Base-by-base conservation (phyloP, 2,797 vertebrate species). In the Pseudochirops cupreus region DNA sequence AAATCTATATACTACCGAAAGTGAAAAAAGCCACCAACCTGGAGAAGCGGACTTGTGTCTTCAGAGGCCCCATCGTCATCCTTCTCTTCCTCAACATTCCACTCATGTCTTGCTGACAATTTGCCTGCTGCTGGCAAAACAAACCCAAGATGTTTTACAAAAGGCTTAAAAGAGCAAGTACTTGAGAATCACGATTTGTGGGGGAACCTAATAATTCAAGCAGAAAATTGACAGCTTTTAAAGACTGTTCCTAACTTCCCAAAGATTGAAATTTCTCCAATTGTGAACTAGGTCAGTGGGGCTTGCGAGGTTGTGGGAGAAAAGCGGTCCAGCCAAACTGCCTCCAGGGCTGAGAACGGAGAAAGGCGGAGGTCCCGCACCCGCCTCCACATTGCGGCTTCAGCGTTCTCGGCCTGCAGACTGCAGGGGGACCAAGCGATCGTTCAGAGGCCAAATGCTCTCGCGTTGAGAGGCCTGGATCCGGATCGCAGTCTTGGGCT, bases 11-110 rank as follows among this genome's bases (percentile, higher is more conserved):
- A 31, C n/a, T 92, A 94, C 54, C 52, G 6, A 97, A 82, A 96
- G 87, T 28, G 97, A 96, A 55, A 9, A 57, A 95, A 0, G 13
- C n/a, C 59, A 98, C 98, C 74, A 92, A 99, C 99, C 99, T 99
- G 99, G 31, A 99, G 99, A 92, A 99, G 99, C 0, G 98, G 97
- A 82, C 99, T 99, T 0, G 98, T 53, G 67, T 97, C 92, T 0
- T 98, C 98, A 1, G 97, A 97, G 1, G 96, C 94, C 31, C 97
- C 87, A 5, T 93, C 92, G 55, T 0, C 3, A 1, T 95, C 39
- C 29, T 97, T 97, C 58, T 57, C 62, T 21, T 95, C 29, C 10
- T 96, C 96, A 57, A 92, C 94, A 21, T 74, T 28, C 56, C 91
- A 31, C 0, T 33, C 54, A 26, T 95, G 97, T 94, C 74, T 93